Evolutionary conservation across 2,797 vertebrate species (phyloP).

Genomic region (Aselliscus stoliczkanus): DNA sequence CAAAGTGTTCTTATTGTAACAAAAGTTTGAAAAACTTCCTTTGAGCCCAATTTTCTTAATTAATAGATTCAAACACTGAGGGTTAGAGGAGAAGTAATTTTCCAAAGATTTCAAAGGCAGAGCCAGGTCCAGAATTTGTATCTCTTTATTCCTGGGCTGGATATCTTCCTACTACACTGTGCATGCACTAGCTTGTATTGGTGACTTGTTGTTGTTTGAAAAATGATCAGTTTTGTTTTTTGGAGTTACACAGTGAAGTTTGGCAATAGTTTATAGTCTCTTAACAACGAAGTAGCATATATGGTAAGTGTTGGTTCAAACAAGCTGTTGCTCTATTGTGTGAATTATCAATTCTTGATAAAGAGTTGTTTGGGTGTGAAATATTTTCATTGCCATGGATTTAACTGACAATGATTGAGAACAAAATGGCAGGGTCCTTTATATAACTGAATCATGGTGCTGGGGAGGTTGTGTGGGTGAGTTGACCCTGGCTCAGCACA

Average conservation of each 20-base stretch:
- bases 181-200: not conserved
- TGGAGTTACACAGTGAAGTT: not conserved
- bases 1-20: not conserved
- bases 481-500: not conserved
- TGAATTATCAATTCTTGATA: not conserved
- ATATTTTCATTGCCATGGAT: not conserved
- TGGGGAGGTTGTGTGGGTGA: not conserved
- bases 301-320: not conserved
- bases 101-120: slow-evolving; percentile 10
- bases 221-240: not conserved
- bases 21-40: slow-evolving; percentile 6
- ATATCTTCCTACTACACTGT: not conserved
- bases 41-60: not conserved
- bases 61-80: not conserved
- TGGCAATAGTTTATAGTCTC: not conserved
- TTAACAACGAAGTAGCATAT: not conserved
- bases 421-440: not conserved
- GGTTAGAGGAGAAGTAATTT: not conserved
- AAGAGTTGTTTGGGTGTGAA: not conserved
- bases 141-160: not conserved
- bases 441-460: not conserved
- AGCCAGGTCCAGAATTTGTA: not conserved
- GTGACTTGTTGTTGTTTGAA: not conserved
- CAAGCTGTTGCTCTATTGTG: not conserved
- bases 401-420: not conserved